phyloP scores from a whole-genome alignment of 1,140 invertebrate genomes.

The Drosophila serrata region DNA sequence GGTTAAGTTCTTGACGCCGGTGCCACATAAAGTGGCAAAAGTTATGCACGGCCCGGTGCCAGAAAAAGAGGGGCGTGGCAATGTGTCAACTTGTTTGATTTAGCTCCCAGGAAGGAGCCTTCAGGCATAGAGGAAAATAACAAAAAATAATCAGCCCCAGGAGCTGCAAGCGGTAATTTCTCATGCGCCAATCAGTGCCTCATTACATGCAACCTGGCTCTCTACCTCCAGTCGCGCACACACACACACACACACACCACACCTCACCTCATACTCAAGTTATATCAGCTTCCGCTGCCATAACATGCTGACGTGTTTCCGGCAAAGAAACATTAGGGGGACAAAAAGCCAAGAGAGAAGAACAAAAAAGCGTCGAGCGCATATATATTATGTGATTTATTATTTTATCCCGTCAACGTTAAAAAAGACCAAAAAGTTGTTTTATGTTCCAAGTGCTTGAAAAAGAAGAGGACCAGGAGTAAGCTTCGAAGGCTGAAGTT shows the following conservation, averaged over 20 bases:
- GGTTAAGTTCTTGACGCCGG: conserved; percentile 79
- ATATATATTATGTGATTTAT: conserved; percentile 60
- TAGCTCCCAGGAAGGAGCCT: conserved; percentile 46
- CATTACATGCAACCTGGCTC: conserved; percentile 70
- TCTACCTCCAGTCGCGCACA: no score
- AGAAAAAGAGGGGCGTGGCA: conserved; percentile 51
- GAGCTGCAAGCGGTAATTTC: conserved; percentile 59
- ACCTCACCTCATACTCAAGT: conserved; percentile 13
- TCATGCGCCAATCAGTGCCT: conserved; percentile 80
- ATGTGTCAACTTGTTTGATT: conserved; percentile 82
- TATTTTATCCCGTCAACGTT: conserved; percentile 30
- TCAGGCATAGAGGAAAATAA: conserved; percentile 24
- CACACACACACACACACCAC: background rate
- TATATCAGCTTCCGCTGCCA: conserved; percentile 76
- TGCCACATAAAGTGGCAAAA: conserved; percentile 78
- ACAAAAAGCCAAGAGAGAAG: conserved; percentile 30
- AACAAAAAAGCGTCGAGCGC: conserved; percentile 23
- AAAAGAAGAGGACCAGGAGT: background rate
- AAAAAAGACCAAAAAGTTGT: conserved; percentile 15
- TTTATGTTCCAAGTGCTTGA: background rate
- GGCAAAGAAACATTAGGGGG: conserved; percentile 56
- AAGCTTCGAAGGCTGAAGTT: background rate
- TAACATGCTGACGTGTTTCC: conserved; percentile 80
- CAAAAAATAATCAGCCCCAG: conserved; percentile 60
- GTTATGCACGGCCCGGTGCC: conserved; percentile 61